Percentiles rank a stretch among this genome's conserved stretches.
These are phyloP conservation scores for Mactromeris polynyma DNA, from an alignment of 2,888 invertebrate species.

Conservation along the genomic window DNA sequence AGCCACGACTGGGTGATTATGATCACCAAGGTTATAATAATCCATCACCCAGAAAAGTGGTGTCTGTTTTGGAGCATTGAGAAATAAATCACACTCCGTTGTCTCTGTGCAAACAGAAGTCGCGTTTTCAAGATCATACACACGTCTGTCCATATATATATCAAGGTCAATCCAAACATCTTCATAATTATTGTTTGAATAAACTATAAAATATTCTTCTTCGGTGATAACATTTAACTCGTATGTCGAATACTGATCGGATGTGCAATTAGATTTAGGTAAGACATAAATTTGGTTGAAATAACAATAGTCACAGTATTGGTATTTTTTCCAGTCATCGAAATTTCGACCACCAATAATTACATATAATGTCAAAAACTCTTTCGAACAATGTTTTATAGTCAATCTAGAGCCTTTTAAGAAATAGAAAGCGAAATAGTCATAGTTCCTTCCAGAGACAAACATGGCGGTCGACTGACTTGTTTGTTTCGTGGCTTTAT, in stretches of 20 bases:
- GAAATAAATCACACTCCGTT: constrained; percentile 37
- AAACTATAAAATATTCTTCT: constrained; percentile 60
- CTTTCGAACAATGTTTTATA: constrained; percentile 43
- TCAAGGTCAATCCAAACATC: constrained; percentile 51
- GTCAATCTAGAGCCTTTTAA: constrained; percentile 37
- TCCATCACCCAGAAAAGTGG: constrained; percentile 47
- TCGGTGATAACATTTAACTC: constrained; percentile 23
- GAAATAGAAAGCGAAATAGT: constrained; percentile 59
- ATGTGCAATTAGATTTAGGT: neutral
- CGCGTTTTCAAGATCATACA: constrained; percentile 47
- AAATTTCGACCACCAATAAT: constrained; percentile 50
- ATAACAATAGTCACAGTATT: constrained; percentile 54
- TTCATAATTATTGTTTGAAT: constrained; percentile 28
- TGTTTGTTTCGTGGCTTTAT: neutral
- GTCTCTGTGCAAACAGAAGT: constrained; percentile 41
- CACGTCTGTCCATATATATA: constrained; percentile 39
- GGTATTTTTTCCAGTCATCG: constrained; percentile 51
- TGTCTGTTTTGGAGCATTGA: constrained; percentile 38
- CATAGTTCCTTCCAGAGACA: constrained; percentile 31
- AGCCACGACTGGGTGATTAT: constrained; percentile 52
- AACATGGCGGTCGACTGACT: constrained; percentile 43
- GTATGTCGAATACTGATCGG: neutral
- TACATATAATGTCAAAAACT: constrained; percentile 43
- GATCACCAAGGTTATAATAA: constrained; percentile 53
- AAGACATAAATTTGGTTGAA: constrained; percentile 24